A percentile compares a stretch with the other conserved stretches of the same genome.
Evolutionary conservation across 1,140 invertebrate genomes (phyloP).

Genomic region (Hypsibius dujardini): DNA sequence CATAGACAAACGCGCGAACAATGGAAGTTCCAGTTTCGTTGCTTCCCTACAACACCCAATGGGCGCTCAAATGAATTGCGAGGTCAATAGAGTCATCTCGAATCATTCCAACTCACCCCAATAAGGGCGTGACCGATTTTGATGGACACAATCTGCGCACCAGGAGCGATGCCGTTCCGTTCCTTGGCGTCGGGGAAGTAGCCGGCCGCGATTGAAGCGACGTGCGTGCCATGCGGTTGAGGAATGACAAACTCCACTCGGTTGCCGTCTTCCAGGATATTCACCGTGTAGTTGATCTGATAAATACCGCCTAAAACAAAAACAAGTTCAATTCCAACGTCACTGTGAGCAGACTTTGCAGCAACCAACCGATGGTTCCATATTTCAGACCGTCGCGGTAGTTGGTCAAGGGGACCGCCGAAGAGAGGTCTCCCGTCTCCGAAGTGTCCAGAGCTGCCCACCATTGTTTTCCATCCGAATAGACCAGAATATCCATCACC

Average conservation of each 20-base stretch:
- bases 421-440: not conserved
- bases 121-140: constrained; percentile 79
- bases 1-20: constrained; percentile 66
- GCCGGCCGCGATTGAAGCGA: constrained; percentile 79
- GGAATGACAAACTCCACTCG: constrained; percentile 67
- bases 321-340: too few species aligned
- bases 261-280: constrained; percentile 79
- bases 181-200: constrained; percentile 75
- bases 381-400: not conserved
- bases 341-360: too few species aligned
- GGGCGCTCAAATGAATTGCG: too few species aligned
- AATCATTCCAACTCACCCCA: too few species aligned
- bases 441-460: constrained; percentile 4
- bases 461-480: not conserved
- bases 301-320: too few species aligned
- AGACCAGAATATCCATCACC: not conserved
- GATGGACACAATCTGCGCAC: constrained; percentile 81
- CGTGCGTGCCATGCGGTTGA: constrained; percentile 90
- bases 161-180: constrained; percentile 81
- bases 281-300: constrained; percentile 72
- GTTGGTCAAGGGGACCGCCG: not conserved
- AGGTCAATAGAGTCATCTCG: too few species aligned
- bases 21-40: constrained; percentile 92
- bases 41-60: constrained; percentile 49
- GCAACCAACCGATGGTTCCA: not conserved